A percentile compares a stretch with the other conserved stretches of the same genome.
phyloP scores from a whole-genome alignment of 2,797 vertebrate species.

The Rhadinocentrus ornatus region DNA sequence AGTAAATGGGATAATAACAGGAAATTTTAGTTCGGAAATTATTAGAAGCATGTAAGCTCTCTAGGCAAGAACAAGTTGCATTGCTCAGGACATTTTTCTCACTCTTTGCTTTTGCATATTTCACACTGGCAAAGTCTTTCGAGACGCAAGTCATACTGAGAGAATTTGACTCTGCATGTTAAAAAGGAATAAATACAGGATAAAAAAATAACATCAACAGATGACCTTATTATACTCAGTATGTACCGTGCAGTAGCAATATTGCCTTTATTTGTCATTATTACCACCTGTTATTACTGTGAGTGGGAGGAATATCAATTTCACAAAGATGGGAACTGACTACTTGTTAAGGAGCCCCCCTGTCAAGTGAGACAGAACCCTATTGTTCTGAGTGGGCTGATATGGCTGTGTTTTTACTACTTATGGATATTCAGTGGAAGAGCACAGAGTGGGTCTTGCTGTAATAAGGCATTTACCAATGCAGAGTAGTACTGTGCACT shows the following conservation, averaged over 20 bases:
- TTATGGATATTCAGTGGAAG: conserved; percentile 78
- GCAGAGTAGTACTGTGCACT: conserved; percentile 78
- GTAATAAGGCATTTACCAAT: conserved; percentile 83
- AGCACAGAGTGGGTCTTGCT: conserved; percentile 61
- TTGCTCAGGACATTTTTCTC: conserved; percentile 69
- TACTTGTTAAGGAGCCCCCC: conserved; percentile 78
- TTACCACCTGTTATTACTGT: conserved; percentile 75
- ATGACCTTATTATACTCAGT: conserved; percentile 80
- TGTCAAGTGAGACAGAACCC: conserved; percentile 74
- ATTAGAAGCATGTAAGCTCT: conserved; percentile 69
- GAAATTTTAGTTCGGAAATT: conserved; percentile 68
- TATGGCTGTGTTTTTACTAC: conserved; percentile 74
- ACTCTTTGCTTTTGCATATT: conserved; percentile 74
- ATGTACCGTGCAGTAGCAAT: conserved; percentile 68
- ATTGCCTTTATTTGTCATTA: conserved; percentile 83
- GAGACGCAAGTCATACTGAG: conserved; percentile 73
- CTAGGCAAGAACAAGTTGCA: conserved; percentile 56
- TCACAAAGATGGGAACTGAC: conserved; percentile 72
- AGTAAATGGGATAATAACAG: conserved; percentile 47
- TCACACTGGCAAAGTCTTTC: conserved; percentile 71
- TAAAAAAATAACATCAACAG: conserved; percentile 65
- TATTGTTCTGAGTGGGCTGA: conserved; percentile 73
- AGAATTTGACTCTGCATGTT: conserved; percentile 77
- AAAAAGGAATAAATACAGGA: conserved; percentile 73
- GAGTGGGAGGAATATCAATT: conserved; percentile 80